phyloP scores from a whole-genome alignment of 2,797 vertebrate species.

The Melanotaenia maccullochi region DNA sequence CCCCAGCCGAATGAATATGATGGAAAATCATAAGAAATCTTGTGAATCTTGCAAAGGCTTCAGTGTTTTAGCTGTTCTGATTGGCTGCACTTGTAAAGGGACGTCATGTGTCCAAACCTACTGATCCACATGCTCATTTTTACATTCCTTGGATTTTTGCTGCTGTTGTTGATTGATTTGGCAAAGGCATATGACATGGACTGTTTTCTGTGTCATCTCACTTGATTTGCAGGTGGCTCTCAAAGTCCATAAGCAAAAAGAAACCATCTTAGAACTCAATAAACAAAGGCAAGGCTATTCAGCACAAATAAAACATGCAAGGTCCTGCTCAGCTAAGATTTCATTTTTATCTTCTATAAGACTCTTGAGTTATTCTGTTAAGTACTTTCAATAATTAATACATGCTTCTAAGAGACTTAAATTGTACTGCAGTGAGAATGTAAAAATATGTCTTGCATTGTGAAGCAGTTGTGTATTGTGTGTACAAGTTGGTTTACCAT shows the following conservation, averaged over 20 bases:
- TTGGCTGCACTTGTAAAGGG: neutral
- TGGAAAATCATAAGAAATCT: neutral
- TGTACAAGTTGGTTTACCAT: neutral
- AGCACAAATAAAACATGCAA: neutral
- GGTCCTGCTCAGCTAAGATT: neutral
- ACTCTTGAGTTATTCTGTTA: conserved; percentile 5
- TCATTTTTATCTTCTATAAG: neutral
- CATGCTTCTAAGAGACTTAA: neutral
- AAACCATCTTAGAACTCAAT: neutral
- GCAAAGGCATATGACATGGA: neutral
- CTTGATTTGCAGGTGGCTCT: neutral
- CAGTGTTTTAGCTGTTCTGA: neutral
- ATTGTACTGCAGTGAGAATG: neutral
- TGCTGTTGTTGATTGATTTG: neutral
- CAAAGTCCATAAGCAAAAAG: neutral
- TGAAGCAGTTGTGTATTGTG: conserved; percentile 3
- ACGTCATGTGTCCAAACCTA: neutral
- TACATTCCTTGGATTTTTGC: neutral
- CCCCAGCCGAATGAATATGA: neutral
- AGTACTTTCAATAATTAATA: conserved; percentile 5
- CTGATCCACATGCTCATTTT: neutral
- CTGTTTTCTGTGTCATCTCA: neutral
- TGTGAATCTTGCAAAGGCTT: neutral
- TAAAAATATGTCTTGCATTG: neutral
- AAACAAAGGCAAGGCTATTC: neutral